These are phyloP conservation scores for Stenopsyche tienmushanensis DNA, from an alignment of 1,140 invertebrate genomes.

Conservation along the genomic window DNA sequence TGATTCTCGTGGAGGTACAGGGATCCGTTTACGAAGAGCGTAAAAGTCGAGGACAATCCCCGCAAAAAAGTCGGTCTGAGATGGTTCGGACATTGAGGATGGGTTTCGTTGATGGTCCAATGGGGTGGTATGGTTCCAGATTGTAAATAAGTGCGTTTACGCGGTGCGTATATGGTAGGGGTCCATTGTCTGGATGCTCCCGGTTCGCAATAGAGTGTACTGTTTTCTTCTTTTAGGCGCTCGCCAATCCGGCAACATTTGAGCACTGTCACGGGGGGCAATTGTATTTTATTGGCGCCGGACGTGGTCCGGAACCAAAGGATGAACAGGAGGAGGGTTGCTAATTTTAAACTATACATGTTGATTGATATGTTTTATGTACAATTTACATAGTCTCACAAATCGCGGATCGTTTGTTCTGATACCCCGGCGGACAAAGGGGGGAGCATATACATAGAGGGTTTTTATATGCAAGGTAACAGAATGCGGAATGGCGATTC, in stretches of 20 bases:
- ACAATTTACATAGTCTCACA: too few relatives aligned
- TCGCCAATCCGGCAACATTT: slow-evolving; percentile 57
- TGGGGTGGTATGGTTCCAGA: slow-evolving; percentile 48
- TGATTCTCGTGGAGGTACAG: slow-evolving; percentile 51
- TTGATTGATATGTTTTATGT: too few relatives aligned
- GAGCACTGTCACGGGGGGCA: slow-evolving; percentile 48
- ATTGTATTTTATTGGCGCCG: slow-evolving; percentile 44
- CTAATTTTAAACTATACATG: neutral
- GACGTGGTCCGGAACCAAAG: slow-evolving; percentile 1
- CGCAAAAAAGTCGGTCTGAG: slow-evolving; percentile 46
- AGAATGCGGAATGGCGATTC: too few relatives aligned
- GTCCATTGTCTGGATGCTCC: slow-evolving; percentile 46
- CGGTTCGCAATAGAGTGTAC: slow-evolving; percentile 40
- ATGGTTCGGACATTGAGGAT: slow-evolving; percentile 49
- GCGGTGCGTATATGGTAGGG: slow-evolving; percentile 57
- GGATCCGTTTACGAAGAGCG: slow-evolving; percentile 59
- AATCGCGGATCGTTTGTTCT: too few relatives aligned
- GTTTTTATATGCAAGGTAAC: too few relatives aligned
- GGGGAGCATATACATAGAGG: too few relatives aligned
- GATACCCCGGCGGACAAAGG: too few relatives aligned
- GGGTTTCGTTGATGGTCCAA: slow-evolving; percentile 51
- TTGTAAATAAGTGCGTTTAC: slow-evolving; percentile 43
- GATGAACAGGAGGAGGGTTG: slow-evolving; percentile 11
- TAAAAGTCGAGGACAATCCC: neutral
- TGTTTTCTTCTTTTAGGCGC: slow-evolving; percentile 43